These are phyloP conservation scores for Pterois miles DNA, from an alignment of 2,797 vertebrate species.

Conservation along the genomic window DNA sequence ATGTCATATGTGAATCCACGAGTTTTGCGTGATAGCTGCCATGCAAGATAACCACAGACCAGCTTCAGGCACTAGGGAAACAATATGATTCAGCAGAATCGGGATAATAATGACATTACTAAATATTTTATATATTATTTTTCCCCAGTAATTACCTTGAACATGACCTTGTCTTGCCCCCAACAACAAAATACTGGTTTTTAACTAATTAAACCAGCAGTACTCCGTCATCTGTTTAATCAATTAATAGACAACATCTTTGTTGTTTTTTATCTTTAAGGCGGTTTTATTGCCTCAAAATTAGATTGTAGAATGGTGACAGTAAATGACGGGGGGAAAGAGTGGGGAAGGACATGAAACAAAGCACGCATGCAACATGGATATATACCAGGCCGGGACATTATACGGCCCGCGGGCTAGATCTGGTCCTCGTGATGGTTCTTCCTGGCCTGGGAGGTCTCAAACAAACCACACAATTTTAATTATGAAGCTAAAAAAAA, in stretches of 20 bases:
- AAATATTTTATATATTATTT: neutral
- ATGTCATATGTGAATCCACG: too few relatives aligned
- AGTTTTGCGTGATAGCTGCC: fast-evolving
- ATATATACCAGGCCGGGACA: too few relatives aligned
- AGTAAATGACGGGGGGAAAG: neutral
- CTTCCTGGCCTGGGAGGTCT: too few relatives aligned
- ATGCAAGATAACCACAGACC: too few relatives aligned
- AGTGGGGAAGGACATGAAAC: neutral
- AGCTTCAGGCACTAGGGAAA: neutral
- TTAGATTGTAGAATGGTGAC: neutral
- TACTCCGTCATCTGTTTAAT: neutral
- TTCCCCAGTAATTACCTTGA: neutral
- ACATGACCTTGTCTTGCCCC: neutral
- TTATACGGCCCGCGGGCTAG: too few relatives aligned
- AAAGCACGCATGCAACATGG: too few relatives aligned
- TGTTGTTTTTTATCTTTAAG: neutral
- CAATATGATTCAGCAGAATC: neutral
- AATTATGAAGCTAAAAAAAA: too few relatives aligned
- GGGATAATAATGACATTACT: neutral
- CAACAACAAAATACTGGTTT: neutral
- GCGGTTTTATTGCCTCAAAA: neutral
- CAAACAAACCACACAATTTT: too few relatives aligned
- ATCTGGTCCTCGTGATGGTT: too few relatives aligned
- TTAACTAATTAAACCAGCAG: neutral
- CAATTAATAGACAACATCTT: neutral